phyloP scores from a whole-genome alignment of 2,113 vertebrate genomes.

The Alces alces region DNA sequence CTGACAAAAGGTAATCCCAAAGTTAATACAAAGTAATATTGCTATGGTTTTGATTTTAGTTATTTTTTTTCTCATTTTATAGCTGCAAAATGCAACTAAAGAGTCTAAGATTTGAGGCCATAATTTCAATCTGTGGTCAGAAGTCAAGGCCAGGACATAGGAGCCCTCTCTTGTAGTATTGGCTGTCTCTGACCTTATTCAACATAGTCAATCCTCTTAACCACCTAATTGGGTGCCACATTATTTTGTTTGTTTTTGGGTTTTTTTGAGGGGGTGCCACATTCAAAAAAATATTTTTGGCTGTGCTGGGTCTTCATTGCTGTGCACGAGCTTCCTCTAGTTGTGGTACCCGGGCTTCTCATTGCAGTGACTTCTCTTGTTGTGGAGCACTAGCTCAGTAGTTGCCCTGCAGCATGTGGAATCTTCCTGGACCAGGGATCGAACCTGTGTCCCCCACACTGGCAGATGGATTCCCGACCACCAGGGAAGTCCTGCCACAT shows the following conservation, averaged over 20 bases:
- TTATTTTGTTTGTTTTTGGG: neutral
- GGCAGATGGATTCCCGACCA: neutral
- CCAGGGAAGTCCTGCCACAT: neutral
- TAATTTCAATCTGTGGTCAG: neutral
- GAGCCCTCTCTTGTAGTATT: neutral
- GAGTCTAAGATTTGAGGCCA: neutral
- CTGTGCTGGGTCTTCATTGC: neutral
- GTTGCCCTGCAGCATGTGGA: neutral
- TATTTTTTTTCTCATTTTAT: neutral
- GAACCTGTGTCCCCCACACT: neutral
- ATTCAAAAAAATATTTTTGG: neutral
- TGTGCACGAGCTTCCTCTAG: neutral
- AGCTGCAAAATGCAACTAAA: neutral
- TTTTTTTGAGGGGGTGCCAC: neutral
- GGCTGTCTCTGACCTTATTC: neutral
- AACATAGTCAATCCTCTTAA: neutral
- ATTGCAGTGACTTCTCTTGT: neutral
- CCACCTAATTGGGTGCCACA: neutral
- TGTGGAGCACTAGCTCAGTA: neutral
- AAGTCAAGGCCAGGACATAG: neutral
- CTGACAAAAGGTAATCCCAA: neutral
- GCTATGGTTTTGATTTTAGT: neutral
- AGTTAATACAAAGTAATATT: constrained; percentile 29
- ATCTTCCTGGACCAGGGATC: neutral
- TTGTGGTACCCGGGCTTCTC: neutral